A percentile compares a stretch with the other conserved stretches of the same genome.
These are phyloP conservation scores for Heliconius charithonia DNA, from an alignment of 2,888 invertebrate species.

Conservation along the genomic window DNA sequence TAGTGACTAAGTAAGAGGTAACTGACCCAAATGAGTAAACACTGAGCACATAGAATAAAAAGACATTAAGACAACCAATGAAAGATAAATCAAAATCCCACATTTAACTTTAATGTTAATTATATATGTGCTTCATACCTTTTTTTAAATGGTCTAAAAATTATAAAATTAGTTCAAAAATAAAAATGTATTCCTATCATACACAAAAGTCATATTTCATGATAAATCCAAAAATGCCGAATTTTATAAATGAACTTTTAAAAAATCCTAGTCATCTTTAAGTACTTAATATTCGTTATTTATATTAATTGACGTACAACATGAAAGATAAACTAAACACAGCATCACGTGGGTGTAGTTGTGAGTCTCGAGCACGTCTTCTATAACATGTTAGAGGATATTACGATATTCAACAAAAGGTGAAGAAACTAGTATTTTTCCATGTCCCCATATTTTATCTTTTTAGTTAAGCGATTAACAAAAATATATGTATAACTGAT, in stretches of 20 bases:
- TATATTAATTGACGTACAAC: conserved; percentile 8
- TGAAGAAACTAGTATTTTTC: background rate
- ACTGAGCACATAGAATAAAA: background rate
- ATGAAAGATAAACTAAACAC: conserved; percentile 19
- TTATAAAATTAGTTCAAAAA: too few relatives aligned
- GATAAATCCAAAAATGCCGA: background rate
- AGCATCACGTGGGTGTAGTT: conserved; percentile 28
- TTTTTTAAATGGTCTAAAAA: too few relatives aligned
- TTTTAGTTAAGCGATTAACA: too few relatives aligned
- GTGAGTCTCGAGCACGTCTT: conserved; percentile 13
- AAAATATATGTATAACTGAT: too few relatives aligned
- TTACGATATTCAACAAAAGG: conserved; percentile 44
- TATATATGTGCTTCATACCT: too few relatives aligned
- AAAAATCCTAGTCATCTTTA: background rate
- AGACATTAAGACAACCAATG: background rate
- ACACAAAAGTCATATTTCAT: too few relatives aligned
- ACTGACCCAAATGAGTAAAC: background rate
- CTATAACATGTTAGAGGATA: conserved; percentile 37
- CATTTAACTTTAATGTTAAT: too few relatives aligned
- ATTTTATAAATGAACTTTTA: background rate
- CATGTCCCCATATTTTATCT: too few relatives aligned
- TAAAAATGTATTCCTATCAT: too few relatives aligned
- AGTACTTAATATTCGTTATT: conserved; percentile 18
- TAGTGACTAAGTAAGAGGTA: conserved; percentile 4
- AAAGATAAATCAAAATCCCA: background rate